These are phyloP conservation scores for Norana najaformis DNA, from an alignment of 2,888 invertebrate genomes.

Conservation along the genomic window DNA sequence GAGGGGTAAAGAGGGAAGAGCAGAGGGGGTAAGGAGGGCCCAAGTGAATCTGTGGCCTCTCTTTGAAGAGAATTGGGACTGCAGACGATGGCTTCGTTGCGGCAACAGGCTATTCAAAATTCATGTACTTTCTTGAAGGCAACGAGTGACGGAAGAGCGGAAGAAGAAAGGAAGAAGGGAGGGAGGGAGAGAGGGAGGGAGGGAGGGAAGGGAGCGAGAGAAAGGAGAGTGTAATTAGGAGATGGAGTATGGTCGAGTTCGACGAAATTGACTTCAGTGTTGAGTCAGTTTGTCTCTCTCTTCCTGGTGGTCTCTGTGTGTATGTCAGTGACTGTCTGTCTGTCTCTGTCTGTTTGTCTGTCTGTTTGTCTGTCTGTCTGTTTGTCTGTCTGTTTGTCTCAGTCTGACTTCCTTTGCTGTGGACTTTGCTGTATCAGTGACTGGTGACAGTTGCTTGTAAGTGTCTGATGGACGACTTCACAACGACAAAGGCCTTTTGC, in stretches of 20 bases:
- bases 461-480: background rate
- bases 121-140: background rate
- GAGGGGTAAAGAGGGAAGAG: background rate
- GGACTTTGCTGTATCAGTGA: background rate
- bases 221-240: background rate
- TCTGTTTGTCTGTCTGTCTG: background rate
- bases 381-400: background rate
- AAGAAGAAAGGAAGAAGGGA: background rate
- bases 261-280: constrained; percentile 6
- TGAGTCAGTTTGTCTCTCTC: background rate
- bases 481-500: background rate
- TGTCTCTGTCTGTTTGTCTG: background rate
- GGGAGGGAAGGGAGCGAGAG: background rate
- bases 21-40: background rate
- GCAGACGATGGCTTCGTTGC: background rate
- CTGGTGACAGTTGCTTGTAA: background rate
- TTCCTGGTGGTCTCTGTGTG: constrained; percentile 21
- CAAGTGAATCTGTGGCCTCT: constrained; percentile 16
- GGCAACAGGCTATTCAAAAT: constrained; percentile 22
- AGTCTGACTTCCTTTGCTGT: background rate
- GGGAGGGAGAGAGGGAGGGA: background rate
- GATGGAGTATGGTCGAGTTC: constrained; percentile 19
- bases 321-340: background rate
- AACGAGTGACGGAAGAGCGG: background rate
- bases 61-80: background rate